Percentiles rank a stretch among this genome's conserved stretches.
Evolutionary conservation across 2,888 invertebrate species (phyloP).

Genomic region (Pseudoips prasinana): DNA sequence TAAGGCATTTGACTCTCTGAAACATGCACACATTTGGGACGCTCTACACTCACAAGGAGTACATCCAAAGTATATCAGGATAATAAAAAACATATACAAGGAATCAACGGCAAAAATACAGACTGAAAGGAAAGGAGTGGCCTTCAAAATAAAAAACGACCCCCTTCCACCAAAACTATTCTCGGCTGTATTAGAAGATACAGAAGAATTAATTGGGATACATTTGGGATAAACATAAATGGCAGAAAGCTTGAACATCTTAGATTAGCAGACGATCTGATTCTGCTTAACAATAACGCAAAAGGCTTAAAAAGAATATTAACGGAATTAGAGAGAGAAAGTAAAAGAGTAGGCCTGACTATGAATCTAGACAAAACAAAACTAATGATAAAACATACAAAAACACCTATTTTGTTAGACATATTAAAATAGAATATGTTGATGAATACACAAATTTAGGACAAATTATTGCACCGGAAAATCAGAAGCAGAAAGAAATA

Average conservation of each 20-base stretch:
- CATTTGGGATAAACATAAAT: slow-evolving; percentile 6
- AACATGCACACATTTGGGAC: too few species aligned
- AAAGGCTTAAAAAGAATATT: slow-evolving; percentile 8
- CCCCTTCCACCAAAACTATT: slow-evolving; percentile 2
- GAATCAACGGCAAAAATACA: too few species aligned
- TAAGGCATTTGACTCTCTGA: too few species aligned
- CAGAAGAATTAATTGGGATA: slow-evolving; percentile 1
- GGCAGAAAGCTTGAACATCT: slow-evolving; percentile 6
- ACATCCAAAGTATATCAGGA: too few species aligned
- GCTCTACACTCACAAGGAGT: too few species aligned
- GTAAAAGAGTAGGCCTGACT: slow-evolving; percentile 8
- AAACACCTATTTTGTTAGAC: background rate
- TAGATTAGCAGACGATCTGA: slow-evolving; percentile 7
- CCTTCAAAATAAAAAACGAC: too few species aligned
- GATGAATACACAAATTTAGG: slow-evolving; percentile 16
- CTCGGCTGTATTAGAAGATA: slow-evolving; percentile 1
- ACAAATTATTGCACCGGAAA: slow-evolving; percentile 11
- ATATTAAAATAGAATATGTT: slow-evolving; percentile 14
- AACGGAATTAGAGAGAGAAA: slow-evolving; percentile 9
- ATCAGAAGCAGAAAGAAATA: slow-evolving; percentile 16
- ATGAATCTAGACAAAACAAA: slow-evolving; percentile 16
- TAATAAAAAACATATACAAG: too few species aligned
- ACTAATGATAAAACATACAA: slow-evolving; percentile 8
- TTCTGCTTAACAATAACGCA: slow-evolving; percentile 4
- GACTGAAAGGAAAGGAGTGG: too few species aligned